Evolutionary conservation across 30 jellyfish, hydroid and myxozoan species (phyloP).

Genomic region (Rhopilema esculentum): DNA sequence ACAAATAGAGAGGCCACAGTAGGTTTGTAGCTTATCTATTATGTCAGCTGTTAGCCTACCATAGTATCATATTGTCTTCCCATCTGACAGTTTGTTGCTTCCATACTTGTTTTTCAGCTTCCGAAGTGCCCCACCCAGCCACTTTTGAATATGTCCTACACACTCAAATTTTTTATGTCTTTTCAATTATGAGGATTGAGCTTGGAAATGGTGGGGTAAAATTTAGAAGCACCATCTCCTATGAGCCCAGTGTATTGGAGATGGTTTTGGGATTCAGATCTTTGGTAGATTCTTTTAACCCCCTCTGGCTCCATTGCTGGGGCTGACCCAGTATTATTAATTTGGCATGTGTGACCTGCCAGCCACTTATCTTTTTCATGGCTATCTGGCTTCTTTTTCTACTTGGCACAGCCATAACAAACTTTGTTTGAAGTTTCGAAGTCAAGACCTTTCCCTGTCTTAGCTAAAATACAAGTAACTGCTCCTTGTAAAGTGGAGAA

Average conservation of each 20-base stretch:
- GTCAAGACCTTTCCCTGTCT: slow-evolving; percentile 41
- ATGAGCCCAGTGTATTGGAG: slow-evolving; percentile 14
- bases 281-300: slow-evolving; percentile 8
- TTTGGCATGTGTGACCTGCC: slow-evolving; percentile 4
- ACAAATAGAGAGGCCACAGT: slow-evolving; percentile 29
- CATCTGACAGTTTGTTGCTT: slow-evolving; percentile 1
- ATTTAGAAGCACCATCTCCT: slow-evolving; percentile 16
- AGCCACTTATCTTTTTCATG: slow-evolving; percentile 2
- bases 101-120: slow-evolving; percentile 1
- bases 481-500: slow-evolving; percentile 51
- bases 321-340: slow-evolving; percentile 2
- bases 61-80: slow-evolving; percentile 41
- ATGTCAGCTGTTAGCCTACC: slow-evolving; percentile 35
- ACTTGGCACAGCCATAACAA: slow-evolving; percentile 27
- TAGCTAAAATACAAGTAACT: slow-evolving; percentile 43
- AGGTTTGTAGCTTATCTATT: slow-evolving; percentile 19
- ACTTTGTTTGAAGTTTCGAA: slow-evolving; percentile 43
- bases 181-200: background rate
- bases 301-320: slow-evolving; percentile 19
- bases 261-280: slow-evolving; percentile 3
- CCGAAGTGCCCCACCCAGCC: slow-evolving; percentile 45
- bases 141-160: slow-evolving; percentile 40
- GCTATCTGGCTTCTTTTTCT: slow-evolving; percentile 18
- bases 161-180: slow-evolving; percentile 4
- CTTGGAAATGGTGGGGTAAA: background rate